phyloP scores from a whole-genome alignment of 2,888 invertebrate species.

The Cosmopolites sordidus region DNA sequence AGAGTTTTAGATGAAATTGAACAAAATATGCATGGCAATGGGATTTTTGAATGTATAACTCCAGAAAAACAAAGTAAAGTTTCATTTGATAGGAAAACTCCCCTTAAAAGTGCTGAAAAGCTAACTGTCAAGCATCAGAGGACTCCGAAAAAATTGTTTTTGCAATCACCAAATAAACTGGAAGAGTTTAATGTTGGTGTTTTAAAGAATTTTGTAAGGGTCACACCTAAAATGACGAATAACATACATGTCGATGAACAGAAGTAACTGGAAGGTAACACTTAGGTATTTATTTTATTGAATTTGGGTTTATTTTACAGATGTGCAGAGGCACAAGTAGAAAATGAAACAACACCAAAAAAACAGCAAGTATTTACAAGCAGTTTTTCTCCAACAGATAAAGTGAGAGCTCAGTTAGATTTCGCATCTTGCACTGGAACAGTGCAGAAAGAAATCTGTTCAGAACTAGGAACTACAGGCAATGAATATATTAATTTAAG shows the following conservation, averaged over 20 bases:
- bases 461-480: background rate
- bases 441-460: background rate
- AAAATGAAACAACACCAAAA: constrained; percentile 42
- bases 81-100: background rate
- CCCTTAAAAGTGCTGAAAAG: constrained; percentile 2
- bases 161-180: constrained; percentile 38
- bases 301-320: constrained; percentile 20
- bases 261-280: too few relatives aligned
- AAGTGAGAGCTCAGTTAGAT: constrained; percentile 38
- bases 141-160: constrained; percentile 38
- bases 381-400: constrained; percentile 25
- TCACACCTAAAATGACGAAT: background rate
- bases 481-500: constrained; percentile 22
- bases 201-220: constrained; percentile 37
- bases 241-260: too few relatives aligned
- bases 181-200: constrained; percentile 42
- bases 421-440: constrained; percentile 25
- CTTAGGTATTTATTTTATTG: too few relatives aligned
- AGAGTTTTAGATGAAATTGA: too few relatives aligned
- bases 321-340: constrained; percentile 34
- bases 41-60: background rate
- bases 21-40: too few relatives aligned
- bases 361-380: constrained; percentile 17
- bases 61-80: constrained; percentile 7
- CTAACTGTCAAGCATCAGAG: too few relatives aligned